Evolutionary conservation across 2,888 invertebrate genomes (phyloP).

Genomic region (Rhynchonema sp.): DNA sequence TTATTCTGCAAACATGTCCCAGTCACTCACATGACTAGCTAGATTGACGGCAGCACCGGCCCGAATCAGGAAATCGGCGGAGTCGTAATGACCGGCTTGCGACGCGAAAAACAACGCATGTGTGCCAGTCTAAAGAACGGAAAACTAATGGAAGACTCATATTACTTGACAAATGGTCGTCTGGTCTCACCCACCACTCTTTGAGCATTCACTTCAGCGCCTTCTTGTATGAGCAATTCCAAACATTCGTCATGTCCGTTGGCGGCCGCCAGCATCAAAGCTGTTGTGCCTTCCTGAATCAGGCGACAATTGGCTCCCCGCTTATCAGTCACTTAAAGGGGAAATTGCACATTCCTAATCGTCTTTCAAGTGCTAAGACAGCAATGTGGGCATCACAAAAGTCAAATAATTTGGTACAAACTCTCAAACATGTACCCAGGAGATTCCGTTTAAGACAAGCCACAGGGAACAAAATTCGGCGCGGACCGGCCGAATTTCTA

Average conservation of each 20-base stretch:
- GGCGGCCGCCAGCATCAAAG: conserved; percentile 70
- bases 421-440: too few species aligned
- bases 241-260: conserved; percentile 75
- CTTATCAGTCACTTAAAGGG: too few species aligned
- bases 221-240: conserved; percentile 62
- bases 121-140: conserved; percentile 56
- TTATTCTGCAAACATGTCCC: neutral
- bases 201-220: conserved; percentile 64
- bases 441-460: too few species aligned
- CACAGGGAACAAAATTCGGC: too few species aligned
- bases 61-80: conserved; percentile 55
- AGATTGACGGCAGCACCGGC: conserved; percentile 39
- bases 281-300: conserved; percentile 84
- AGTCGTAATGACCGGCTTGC: conserved; percentile 69
- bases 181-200: conserved; percentile 40
- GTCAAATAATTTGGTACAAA: too few species aligned
- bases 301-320: too few species aligned
- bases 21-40: conserved; percentile 18
- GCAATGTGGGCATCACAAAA: too few species aligned
- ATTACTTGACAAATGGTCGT: neutral
- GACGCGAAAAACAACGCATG: conserved; percentile 80
- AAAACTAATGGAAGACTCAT: neutral
- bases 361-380: too few species aligned
- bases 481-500: too few species aligned
- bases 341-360: too few species aligned